Evolutionary conservation across 1,140 invertebrate genomes (phyloP).

Genomic region (Andricus grossulariae): DNA sequence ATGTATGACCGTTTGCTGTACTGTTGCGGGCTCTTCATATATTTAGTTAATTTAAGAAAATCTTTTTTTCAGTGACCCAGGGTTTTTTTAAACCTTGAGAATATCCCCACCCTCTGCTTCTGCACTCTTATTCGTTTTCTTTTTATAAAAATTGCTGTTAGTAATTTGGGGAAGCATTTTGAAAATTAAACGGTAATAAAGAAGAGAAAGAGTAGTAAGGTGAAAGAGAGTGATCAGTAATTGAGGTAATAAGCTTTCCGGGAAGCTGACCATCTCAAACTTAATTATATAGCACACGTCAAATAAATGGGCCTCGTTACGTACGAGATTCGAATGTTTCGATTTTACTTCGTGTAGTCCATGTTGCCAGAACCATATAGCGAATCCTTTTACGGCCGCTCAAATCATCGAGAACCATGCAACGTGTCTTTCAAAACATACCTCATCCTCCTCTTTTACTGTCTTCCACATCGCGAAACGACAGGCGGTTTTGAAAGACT

Average conservation of each 20-base stretch:
- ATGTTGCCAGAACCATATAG: conserved; percentile 12
- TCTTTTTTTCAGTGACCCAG: no score
- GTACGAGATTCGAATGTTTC: background rate
- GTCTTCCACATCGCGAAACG: conserved; percentile 1
- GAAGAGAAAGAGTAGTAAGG: background rate
- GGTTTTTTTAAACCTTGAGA: background rate
- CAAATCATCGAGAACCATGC: background rate
- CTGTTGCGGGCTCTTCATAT: no score
- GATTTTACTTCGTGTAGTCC: conserved; percentile 8
- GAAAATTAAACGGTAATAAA: background rate
- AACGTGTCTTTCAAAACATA: no score
- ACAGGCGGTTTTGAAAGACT: background rate
- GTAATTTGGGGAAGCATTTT: conserved; percentile 2
- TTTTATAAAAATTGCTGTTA: background rate
- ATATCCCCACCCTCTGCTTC: background rate
- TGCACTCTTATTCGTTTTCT: background rate
- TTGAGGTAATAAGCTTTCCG: background rate
- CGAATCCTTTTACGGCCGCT: conserved; percentile 2
- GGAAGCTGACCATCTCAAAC: conserved; percentile 5
- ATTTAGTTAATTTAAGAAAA: no score
- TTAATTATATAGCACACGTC: conserved; percentile 23
- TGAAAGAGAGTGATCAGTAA: background rate
- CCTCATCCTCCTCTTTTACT: no score
- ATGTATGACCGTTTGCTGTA: no score
- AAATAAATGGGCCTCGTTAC: conserved; percentile 15